Conservation (phyloP, 2,888 invertebrate species). For the Chaetoderma sp. region DNA sequence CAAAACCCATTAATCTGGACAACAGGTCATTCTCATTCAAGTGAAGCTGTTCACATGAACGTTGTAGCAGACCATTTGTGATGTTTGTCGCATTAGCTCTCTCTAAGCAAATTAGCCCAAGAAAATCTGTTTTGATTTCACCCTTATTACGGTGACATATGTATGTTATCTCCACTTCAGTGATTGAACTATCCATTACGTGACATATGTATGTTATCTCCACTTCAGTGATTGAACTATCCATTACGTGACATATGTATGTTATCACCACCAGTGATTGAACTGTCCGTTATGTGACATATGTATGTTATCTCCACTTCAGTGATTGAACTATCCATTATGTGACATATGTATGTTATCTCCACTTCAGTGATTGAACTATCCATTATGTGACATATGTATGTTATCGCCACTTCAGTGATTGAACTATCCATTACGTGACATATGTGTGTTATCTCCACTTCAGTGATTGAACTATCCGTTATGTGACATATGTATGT, state of each 20-base stretch:
- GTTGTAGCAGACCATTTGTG: not conserved
- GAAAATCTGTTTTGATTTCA: not conserved
- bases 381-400: too few species aligned
- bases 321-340: too few species aligned
- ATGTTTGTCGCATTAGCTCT: not conserved
- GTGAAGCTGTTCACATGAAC: not conserved
- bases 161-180: not conserved
- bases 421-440: too few species aligned
- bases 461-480: not conserved
- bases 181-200: not conserved
- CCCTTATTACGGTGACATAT: not conserved
- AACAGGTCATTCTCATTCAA: not conserved
- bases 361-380: too few species aligned
- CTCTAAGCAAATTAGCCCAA: not conserved
- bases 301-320: too few species aligned
- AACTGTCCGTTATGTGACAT: too few species aligned
- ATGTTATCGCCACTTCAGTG: too few species aligned
- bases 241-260: too few species aligned
- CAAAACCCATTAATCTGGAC: not conserved
- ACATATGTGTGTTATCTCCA: too few species aligned
- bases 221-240: not conserved
- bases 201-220: not conserved
- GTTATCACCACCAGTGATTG: too few species aligned
- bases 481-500: not conserved
- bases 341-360: too few species aligned